phyloP scores from a whole-genome alignment of 2,113 vertebrate genomes.

The Dasyurus viverrinus region DNA sequence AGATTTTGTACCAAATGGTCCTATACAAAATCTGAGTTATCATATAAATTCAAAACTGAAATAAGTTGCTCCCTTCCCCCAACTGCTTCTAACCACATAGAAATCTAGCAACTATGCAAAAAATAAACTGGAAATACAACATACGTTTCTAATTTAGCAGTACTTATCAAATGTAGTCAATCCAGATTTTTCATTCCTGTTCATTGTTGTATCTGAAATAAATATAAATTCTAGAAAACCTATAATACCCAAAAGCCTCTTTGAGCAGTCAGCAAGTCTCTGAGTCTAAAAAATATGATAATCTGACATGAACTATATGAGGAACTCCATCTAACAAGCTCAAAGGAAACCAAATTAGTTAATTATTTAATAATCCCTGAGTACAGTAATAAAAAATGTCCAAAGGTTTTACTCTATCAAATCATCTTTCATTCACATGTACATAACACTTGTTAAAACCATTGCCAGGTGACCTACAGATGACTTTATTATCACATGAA shows the following conservation, averaged over 20 bases:
- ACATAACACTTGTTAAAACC: neutral
- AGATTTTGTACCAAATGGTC: neutral
- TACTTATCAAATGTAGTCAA: neutral
- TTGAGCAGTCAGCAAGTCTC: neutral
- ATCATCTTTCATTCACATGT: slow-evolving; percentile 6
- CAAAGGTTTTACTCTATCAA: slow-evolving; percentile 47
- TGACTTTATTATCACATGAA: neutral
- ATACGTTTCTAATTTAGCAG: neutral
- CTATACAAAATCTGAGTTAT: neutral
- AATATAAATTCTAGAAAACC: slow-evolving; percentile 32
- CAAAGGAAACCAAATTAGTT: neutral
- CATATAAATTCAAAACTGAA: neutral
- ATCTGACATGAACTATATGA: neutral
- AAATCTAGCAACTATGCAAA: slow-evolving; percentile 27
- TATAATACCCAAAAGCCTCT: neutral
- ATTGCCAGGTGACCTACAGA: neutral
- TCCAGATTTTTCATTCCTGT: slow-evolving; percentile 21
- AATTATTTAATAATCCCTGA: slow-evolving; percentile 9
- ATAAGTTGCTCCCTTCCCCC: neutral
- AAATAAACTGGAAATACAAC: neutral
- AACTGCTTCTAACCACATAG: slow-evolving; percentile 16
- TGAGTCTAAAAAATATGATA: neutral
- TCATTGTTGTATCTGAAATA: slow-evolving; percentile 14
- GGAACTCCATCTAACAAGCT: neutral
- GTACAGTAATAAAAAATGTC: slow-evolving; percentile 7